Percentiles rank a stretch among this genome's conserved stretches.
phyloP scores from a whole-genome alignment of 2,888 invertebrate species.

The Thereva unica region DNA sequence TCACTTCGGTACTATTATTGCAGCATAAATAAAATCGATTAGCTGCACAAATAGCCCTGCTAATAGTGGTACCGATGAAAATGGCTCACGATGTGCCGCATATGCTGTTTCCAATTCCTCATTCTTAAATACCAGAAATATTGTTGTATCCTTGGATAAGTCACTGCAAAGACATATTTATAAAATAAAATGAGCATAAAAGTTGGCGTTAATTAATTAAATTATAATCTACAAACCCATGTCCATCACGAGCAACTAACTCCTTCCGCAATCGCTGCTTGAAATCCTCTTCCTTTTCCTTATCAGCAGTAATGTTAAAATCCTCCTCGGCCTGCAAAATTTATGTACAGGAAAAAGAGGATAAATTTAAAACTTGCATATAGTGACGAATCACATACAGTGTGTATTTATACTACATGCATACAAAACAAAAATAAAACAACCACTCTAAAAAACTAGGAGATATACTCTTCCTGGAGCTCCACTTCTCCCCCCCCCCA shows the following conservation, averaged over 20 bases:
- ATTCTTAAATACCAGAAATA: conserved; percentile 69
- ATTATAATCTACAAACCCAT: conserved; percentile 63
- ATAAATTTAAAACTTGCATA: too few relatives aligned
- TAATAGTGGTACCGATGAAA: conserved; percentile 67
- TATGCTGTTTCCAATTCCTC: conserved; percentile 69
- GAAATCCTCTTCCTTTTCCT: conserved; percentile 67
- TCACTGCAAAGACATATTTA: conserved; percentile 59
- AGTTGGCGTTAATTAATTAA: background rate
- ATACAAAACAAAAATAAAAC: background rate
- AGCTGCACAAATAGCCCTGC: conserved; percentile 68
- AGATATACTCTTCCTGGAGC: background rate
- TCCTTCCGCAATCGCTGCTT: conserved; percentile 80
- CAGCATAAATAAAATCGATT: conserved; percentile 61
- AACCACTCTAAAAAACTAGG: background rate
- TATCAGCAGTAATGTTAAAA: conserved; percentile 22
- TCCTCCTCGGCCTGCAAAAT: conserved; percentile 40
- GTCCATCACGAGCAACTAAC: conserved; percentile 80
- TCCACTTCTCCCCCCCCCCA: conserved; percentile 14
- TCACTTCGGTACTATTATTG: conserved; percentile 64
- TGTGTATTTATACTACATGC: background rate
- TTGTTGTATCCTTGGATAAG: conserved; percentile 68
- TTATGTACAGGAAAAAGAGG: conserved; percentile 4
- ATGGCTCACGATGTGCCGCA: conserved; percentile 67
- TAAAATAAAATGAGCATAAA: background rate
- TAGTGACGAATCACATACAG: too few relatives aligned